A percentile compares a stretch with the other conserved stretches of the same genome.
Conservation (phyloP, 1,140 invertebrate genomes). For the Plectrocnemia conspersa region DNA sequence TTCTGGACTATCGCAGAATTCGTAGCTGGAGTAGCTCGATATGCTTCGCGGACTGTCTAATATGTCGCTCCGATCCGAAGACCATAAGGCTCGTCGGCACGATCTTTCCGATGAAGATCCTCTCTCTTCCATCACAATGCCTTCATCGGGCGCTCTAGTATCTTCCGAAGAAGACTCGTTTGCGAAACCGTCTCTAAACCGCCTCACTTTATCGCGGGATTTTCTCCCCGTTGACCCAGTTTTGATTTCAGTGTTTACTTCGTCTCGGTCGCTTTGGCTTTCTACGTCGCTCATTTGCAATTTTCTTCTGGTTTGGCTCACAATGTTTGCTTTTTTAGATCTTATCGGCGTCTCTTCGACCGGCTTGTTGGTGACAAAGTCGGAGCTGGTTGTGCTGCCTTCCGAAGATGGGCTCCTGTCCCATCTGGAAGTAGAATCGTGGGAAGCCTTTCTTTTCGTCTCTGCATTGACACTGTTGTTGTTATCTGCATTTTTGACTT, state of each 20-base stretch:
- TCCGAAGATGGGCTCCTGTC: conserved; percentile 43
- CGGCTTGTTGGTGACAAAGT: conserved; percentile 21
- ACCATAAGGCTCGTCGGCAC: conserved; percentile 29
- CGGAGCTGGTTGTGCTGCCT: conserved; percentile 38
- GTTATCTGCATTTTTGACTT: background rate
- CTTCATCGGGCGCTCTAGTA: conserved; percentile 30
- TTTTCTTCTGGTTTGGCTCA: conserved; percentile 28
- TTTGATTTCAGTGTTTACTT: conserved; percentile 27
- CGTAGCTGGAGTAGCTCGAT: conserved; percentile 33
- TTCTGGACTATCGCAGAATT: conserved; percentile 29
- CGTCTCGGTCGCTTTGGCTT: conserved; percentile 33
- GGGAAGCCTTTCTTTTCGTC: conserved; percentile 11
- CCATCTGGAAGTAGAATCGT: conserved; percentile 39
- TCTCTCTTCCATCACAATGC: conserved; percentile 33
- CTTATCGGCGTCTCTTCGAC: conserved; percentile 19
- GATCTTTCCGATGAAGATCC: conserved; percentile 32
- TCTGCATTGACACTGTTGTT: background rate
- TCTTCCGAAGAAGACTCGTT: conserved; percentile 33
- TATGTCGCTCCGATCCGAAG: conserved; percentile 32
- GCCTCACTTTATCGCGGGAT: conserved; percentile 28
- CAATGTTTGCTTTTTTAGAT: conserved; percentile 19
- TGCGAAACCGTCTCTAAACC: conserved; percentile 20
- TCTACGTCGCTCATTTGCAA: conserved; percentile 34
- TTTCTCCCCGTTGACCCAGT: conserved; percentile 16
- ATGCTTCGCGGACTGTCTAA: conserved; percentile 31